Conservation (phyloP, 2,113 vertebrate species). For the Euleptes europaea region DNA sequence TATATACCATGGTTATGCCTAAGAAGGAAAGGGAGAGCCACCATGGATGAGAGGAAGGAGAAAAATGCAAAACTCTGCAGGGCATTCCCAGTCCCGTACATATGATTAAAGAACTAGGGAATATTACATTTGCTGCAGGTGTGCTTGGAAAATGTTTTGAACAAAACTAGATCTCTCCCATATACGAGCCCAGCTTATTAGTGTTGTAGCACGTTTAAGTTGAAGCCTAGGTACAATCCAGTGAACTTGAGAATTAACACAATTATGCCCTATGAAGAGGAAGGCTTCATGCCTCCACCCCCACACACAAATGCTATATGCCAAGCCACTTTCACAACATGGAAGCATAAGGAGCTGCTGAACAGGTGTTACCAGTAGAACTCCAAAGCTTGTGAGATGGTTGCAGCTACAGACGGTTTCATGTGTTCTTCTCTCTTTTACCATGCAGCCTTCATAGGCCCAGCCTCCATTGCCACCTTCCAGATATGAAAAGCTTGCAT, state of each 20-base stretch:
- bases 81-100: too few species aligned
- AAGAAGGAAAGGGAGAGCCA: too few species aligned
- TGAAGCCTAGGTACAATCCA: too few species aligned
- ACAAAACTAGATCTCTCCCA: background rate
- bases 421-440: slow-evolving; percentile 75
- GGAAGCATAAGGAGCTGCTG: background rate
- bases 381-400: slow-evolving; percentile 92
- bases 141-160: too few species aligned
- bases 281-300: background rate
- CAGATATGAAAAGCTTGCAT: slow-evolving; percentile 38
- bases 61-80: too few species aligned
- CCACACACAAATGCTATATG: background rate
- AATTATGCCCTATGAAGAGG: too few species aligned
- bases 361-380: slow-evolving; percentile 83
- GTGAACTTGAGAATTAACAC: background rate
- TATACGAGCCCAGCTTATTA: background rate
- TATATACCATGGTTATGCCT: too few species aligned
- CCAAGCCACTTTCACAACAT: background rate
- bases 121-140: too few species aligned
- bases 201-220: background rate
- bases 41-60: too few species aligned
- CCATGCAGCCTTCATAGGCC: slow-evolving; percentile 80
- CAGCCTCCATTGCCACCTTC: slow-evolving; percentile 86
- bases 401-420: slow-evolving; percentile 88
- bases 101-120: too few species aligned